A percentile compares a stretch with the other conserved stretches of the same genome.
These are phyloP conservation scores for Akabosia matsudoensis DNA, from an alignment of 1,140 invertebrate genomes.

Conservation along the genomic window DNA sequence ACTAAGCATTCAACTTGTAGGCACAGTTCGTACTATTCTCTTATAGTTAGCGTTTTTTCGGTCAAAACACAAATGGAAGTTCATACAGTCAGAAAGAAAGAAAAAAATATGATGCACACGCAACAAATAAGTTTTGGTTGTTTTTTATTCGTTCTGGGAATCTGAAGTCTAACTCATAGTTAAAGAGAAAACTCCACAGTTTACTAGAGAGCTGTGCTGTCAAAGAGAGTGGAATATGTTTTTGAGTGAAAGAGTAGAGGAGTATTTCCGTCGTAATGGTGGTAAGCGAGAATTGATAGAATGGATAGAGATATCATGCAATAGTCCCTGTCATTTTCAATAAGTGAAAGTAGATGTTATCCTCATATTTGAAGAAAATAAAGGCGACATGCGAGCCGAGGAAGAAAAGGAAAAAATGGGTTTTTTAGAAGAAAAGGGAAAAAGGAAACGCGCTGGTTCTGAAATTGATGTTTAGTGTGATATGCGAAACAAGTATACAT, in stretches of 20 bases:
- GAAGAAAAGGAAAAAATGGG: neutral
- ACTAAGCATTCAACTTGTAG: too few species aligned
- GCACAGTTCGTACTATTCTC: too few species aligned
- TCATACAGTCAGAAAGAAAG: too few species aligned
- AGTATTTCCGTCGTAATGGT: neutral
- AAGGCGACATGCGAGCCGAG: neutral
- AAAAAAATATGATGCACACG: too few species aligned
- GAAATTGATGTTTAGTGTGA: neutral
- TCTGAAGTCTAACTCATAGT: too few species aligned
- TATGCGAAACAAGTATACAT: neutral
- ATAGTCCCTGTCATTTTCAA: constrained; percentile 7
- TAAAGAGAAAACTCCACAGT: too few species aligned
- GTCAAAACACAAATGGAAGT: too few species aligned
- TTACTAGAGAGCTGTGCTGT: too few species aligned
- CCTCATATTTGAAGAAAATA: constrained; percentile 2
- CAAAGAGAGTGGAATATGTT: neutral
- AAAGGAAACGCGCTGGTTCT: neutral
- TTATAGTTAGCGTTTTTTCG: too few species aligned
- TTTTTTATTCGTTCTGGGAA: too few species aligned
- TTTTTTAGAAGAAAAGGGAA: neutral
- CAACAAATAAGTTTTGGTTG: too few species aligned
- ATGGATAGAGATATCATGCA: neutral
- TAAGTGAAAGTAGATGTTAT: constrained; percentile 11
- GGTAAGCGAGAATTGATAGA: neutral
- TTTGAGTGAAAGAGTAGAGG: neutral